A percentile compares a stretch with the other conserved stretches of the same genome.
phyloP scores from a whole-genome alignment of 2,797 vertebrate genomes.

The Sebastes itinus region DNA sequence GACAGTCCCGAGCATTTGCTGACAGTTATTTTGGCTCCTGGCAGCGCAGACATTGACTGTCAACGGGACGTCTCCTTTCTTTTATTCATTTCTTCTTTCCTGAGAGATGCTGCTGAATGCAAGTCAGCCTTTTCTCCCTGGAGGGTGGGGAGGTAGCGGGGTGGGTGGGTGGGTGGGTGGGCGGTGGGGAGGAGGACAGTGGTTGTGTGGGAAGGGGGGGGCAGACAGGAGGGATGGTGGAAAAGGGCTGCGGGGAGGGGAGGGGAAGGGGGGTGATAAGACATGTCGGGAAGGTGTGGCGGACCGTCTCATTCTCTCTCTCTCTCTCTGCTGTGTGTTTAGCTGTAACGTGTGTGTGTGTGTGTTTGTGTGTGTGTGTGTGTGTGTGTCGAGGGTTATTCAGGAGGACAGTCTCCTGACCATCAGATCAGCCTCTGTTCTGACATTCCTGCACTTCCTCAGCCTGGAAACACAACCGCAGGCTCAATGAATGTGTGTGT shows the following conservation, averaged over 20 bases:
- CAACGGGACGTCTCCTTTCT: slow-evolving; percentile 83
- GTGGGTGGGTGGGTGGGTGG: not conserved
- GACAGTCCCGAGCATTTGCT: slow-evolving; percentile 80
- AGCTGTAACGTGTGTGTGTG: slow-evolving; percentile 32
- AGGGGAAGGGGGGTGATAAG: slow-evolving; percentile 47
- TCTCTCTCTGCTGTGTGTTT: slow-evolving; percentile 57
- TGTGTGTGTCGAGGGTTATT: slow-evolving; percentile 59
- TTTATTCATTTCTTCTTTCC: slow-evolving; percentile 82
- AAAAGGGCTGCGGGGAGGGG: slow-evolving; percentile 42
- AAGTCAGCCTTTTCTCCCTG: slow-evolving; percentile 79
- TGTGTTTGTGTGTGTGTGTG: slow-evolving; percentile 29
- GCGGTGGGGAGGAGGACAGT: slow-evolving; percentile 38
- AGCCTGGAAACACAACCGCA: slow-evolving; percentile 62
- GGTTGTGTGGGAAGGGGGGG: slow-evolving; percentile 11
- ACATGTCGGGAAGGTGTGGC: slow-evolving; percentile 66
- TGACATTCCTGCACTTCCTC: slow-evolving; percentile 78
- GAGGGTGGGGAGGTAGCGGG: slow-evolving; percentile 46
- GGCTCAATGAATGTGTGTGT: slow-evolving; percentile 41
- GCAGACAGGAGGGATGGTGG: slow-evolving; percentile 39
- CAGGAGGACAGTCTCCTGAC: slow-evolving; percentile 75
- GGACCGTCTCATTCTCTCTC: slow-evolving; percentile 36
- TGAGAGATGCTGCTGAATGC: slow-evolving; percentile 81
- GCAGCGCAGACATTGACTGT: slow-evolving; percentile 80
- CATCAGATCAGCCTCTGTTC: slow-evolving; percentile 78
- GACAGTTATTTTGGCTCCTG: slow-evolving; percentile 82